These are phyloP conservation scores for Addax nasomaculatus DNA, from an alignment of 2,113 vertebrate genomes.

Conservation along the genomic window DNA sequence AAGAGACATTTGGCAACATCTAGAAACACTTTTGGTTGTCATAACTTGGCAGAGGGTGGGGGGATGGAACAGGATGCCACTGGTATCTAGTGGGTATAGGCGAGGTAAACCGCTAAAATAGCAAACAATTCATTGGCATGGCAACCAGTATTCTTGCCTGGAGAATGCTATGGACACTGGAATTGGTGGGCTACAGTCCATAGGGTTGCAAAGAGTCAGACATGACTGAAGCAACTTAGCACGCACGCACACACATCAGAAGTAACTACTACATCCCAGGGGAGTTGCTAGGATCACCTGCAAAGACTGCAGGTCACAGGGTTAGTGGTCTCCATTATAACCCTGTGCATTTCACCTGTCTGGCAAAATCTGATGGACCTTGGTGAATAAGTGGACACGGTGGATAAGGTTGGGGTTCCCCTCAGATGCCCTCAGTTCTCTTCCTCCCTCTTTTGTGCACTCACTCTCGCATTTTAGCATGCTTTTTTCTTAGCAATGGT, in stretches of 20 bases:
- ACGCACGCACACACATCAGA: accelerated
- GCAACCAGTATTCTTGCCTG: neutral
- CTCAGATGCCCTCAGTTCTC: neutral
- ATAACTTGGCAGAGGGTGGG: neutral
- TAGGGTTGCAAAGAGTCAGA: neutral
- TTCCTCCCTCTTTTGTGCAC: neutral
- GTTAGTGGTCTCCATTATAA: neutral
- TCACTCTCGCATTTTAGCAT: neutral
- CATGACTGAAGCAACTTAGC: neutral
- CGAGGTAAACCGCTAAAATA: neutral
- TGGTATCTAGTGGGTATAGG: neutral
- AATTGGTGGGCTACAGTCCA: neutral
- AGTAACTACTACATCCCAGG: neutral
- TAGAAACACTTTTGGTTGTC: neutral
- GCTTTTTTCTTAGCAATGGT: neutral
- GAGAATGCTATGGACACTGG: neutral
- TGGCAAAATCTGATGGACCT: neutral
- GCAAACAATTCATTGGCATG: neutral
- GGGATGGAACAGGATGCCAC: neutral
- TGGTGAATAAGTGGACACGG: neutral
- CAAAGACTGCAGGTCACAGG: neutral
- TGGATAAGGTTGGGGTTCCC: neutral
- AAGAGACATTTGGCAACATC: neutral
- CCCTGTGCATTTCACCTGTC: neutral
- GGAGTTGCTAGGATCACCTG: neutral